Conservation (phyloP, 1,140 invertebrate species). For the Ceratosolen fusciceps region DNA sequence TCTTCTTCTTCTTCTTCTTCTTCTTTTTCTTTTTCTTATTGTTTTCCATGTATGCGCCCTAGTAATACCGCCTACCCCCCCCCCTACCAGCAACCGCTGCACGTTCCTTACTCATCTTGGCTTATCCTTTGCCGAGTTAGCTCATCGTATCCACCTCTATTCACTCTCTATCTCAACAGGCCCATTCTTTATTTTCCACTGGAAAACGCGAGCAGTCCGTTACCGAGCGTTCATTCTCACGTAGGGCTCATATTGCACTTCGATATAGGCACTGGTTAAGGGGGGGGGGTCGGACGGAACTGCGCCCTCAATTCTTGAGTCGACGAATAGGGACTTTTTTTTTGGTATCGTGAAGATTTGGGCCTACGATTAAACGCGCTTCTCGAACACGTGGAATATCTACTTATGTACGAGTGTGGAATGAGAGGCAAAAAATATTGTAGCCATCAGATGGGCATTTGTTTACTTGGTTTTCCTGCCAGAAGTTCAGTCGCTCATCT, state of each 20-base stretch:
- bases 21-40: constrained; percentile 14
- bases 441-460: neutral
- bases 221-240: neutral
- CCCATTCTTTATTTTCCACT: constrained; percentile 17
- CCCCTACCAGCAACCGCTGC: no score
- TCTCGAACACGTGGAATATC: neutral
- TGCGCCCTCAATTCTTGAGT: constrained; percentile 24
- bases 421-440: neutral
- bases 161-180: constrained; percentile 17
- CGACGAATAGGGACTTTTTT: neutral
- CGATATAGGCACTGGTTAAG: no score
- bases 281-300: neutral
- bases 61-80: neutral
- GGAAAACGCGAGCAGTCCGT: neutral
- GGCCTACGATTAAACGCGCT: constrained; percentile 6
- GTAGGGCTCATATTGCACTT: constrained; percentile 18
- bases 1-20: constrained; percentile 18
- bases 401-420: neutral
- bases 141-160: neutral
- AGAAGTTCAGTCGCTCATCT: neutral
- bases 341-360: constrained; percentile 14
- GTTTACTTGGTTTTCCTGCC: neutral
- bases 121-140: neutral
- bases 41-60: neutral
- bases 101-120: neutral